Conservation (phyloP, 2,797 vertebrate genomes). For the Cossypha niveicapilla region DNA sequence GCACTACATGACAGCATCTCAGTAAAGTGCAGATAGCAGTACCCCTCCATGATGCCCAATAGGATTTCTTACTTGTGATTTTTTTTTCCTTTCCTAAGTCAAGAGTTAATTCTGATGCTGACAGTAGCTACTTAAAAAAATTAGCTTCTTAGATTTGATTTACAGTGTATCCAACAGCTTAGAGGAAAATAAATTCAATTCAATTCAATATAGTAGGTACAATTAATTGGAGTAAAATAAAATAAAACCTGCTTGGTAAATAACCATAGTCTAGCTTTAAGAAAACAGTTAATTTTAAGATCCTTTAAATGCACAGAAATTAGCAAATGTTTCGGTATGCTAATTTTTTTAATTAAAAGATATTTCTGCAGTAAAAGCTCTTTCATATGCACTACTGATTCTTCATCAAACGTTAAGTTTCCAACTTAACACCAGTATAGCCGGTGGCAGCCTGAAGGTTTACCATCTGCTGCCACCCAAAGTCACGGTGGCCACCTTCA, state of each 20-base stretch:
- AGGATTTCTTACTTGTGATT: neutral
- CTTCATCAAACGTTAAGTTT: constrained; percentile 90
- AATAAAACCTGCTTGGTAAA: constrained; percentile 55
- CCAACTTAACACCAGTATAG: constrained; percentile 88
- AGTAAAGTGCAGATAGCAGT: neutral
- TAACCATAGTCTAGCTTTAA: constrained; percentile 60
- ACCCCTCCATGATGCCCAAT: neutral
- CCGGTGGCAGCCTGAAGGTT: constrained; percentile 93
- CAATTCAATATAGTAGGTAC: constrained; percentile 28
- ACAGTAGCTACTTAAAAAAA: constrained; percentile 53
- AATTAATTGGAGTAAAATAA: constrained; percentile 55
- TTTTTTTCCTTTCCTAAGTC: neutral
- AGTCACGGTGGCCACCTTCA: constrained; percentile 89
- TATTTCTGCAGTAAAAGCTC: constrained; percentile 84
- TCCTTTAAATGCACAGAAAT: constrained; percentile 71
- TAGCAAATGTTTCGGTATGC: constrained; percentile 79
- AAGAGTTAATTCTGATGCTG: constrained; percentile 45
- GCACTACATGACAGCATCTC: neutral
- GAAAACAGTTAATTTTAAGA: constrained; percentile 72
- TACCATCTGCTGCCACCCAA: constrained; percentile 93
- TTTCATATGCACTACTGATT: constrained; percentile 93
- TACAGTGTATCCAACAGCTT: constrained; percentile 34
- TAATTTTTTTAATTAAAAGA: constrained; percentile 84
- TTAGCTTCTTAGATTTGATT: constrained; percentile 60
- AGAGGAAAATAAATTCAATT: constrained; percentile 35